These are phyloP conservation scores for Cantharis nigra DNA, from an alignment of 2,888 invertebrate species.

Conservation along the genomic window DNA sequence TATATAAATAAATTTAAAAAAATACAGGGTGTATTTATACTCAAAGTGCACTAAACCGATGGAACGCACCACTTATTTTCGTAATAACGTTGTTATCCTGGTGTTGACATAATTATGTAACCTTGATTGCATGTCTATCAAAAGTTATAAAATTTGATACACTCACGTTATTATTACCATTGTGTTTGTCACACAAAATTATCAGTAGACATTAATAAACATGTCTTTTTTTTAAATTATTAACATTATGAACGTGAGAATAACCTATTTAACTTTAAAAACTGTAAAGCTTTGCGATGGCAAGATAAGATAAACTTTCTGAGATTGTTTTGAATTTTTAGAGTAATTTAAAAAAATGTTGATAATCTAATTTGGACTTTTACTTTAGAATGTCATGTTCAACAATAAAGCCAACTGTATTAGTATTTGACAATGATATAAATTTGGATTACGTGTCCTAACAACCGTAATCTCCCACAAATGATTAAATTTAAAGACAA, in stretches of 20 bases:
- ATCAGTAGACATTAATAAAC: neutral
- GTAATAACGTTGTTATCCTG: neutral
- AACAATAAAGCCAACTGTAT: slow-evolving; percentile 3
- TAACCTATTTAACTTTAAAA: neutral
- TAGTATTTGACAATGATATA: slow-evolving; percentile 40
- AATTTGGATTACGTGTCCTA: slow-evolving; percentile 48
- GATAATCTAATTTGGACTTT: neutral
- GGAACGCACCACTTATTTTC: too few relatives aligned
- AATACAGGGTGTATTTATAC: too few relatives aligned
- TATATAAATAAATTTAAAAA: too few relatives aligned
- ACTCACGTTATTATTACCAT: neutral
- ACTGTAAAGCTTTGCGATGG: neutral
- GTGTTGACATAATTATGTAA: neutral
- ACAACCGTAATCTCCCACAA: slow-evolving; percentile 49
- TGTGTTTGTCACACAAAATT: neutral
- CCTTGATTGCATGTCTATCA: neutral
- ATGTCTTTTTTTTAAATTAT: neutral
- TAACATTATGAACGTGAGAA: neutral
- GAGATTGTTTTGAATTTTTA: neutral
- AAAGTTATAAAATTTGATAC: neutral
- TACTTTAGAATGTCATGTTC: neutral
- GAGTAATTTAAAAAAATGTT: neutral
- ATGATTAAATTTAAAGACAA: slow-evolving; percentile 51
- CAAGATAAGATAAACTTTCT: neutral
- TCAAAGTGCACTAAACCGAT: too few relatives aligned